A percentile compares a stretch with the other conserved stretches of the same genome.
phyloP scores from a whole-genome alignment of 2,888 invertebrate genomes.

The Siphonodentalium dalli region DNA sequence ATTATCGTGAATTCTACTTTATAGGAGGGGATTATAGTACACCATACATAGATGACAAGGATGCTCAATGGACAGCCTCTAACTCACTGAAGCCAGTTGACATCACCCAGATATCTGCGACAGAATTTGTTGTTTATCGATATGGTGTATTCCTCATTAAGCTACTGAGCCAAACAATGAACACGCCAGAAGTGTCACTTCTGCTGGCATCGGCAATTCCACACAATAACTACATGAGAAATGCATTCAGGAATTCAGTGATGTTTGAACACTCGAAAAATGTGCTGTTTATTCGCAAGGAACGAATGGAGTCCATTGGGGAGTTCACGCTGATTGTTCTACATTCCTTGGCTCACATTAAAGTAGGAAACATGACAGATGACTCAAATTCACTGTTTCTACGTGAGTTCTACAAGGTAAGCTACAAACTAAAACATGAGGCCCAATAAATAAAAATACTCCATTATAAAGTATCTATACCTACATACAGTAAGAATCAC shows the following conservation, averaged over 20 bases:
- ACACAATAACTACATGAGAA: slow-evolving; percentile 54
- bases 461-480: too few species aligned
- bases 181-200: slow-evolving; percentile 53
- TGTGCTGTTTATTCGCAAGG: slow-evolving; percentile 56
- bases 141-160: slow-evolving; percentile 60
- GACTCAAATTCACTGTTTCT: slow-evolving; percentile 57
- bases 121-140: slow-evolving; percentile 59
- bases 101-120: slow-evolving; percentile 48
- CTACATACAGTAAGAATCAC: too few species aligned
- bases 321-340: slow-evolving; percentile 61
- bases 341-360: slow-evolving; percentile 61
- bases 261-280: slow-evolving; percentile 54
- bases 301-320: slow-evolving; percentile 60
- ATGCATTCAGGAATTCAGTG: slow-evolving; percentile 57
- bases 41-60: slow-evolving; percentile 59
- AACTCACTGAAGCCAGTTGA: slow-evolving; percentile 56
- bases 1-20: too few species aligned
- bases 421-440: too few species aligned
- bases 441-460: too few species aligned
- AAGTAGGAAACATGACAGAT: slow-evolving; percentile 54
- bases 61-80: slow-evolving; percentile 58
- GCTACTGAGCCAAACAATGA: slow-evolving; percentile 43
- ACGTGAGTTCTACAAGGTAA: slow-evolving; percentile 59
- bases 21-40: slow-evolving; percentile 57
- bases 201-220: slow-evolving; percentile 61